A percentile compares a stretch with the other conserved stretches of the same genome.
phyloP scores from a whole-genome alignment of 1,140 invertebrate species.

The Drosophila baimaii region DNA sequence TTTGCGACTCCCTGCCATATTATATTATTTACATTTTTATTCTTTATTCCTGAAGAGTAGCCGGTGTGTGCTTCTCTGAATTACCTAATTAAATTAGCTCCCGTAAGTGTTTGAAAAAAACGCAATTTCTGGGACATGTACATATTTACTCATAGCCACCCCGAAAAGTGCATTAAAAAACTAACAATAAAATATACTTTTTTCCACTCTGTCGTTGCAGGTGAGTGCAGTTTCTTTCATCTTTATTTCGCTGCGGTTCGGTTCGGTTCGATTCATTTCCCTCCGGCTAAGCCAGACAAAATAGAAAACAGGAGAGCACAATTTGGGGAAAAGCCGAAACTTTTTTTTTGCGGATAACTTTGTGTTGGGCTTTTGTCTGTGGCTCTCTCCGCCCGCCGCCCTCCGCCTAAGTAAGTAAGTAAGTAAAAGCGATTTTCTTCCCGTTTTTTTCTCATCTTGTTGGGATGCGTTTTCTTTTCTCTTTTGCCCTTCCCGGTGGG shows the following conservation, averaged over 20 bases:
- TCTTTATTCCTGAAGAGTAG: neutral
- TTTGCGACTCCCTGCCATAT: neutral
- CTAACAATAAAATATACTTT: constrained; percentile 30
- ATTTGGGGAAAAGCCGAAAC: constrained; percentile 27
- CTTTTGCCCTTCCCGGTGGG: constrained; percentile 1
- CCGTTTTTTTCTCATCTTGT: neutral
- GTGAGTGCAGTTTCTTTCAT: constrained; percentile 65
- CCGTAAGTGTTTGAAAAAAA: neutral
- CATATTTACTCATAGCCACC: constrained; percentile 19
- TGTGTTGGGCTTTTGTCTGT: constrained; percentile 19
- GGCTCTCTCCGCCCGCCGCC: neutral
- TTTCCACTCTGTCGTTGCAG: constrained; percentile 59
- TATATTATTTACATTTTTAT: neutral
- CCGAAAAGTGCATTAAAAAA: constrained; percentile 42
- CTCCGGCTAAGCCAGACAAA: constrained; percentile 25
- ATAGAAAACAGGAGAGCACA: constrained; percentile 4
- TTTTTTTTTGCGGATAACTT: constrained; percentile 30
- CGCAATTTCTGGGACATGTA: neutral
- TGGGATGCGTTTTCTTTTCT: constrained; percentile 34
- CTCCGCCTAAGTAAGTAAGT: constrained; percentile 30
- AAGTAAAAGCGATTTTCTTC: constrained; percentile 55
- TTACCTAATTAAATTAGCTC: constrained; percentile 39
- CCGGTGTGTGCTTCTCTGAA: neutral
- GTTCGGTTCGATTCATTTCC: constrained; percentile 42
- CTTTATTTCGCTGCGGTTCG: constrained; percentile 23